Base-by-base conservation (phyloP, 2,113 vertebrate species). In the Ailurus styani region DNA sequence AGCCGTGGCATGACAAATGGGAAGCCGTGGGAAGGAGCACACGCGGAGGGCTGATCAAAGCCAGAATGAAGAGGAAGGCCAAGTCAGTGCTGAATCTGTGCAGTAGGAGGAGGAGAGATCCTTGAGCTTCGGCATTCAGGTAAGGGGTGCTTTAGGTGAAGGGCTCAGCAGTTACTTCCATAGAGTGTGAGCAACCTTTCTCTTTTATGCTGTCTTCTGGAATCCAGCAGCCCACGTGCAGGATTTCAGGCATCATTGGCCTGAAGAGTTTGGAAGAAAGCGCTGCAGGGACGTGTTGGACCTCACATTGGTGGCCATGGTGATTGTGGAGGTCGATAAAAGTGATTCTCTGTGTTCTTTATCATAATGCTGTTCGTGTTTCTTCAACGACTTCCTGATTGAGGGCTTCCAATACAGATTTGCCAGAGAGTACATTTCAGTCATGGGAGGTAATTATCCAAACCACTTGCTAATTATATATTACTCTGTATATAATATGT, bases 241-340 rank as follows among this genome's bases (percentile, higher is more conserved):
- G 8, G 27, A 47, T 20, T 60, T 7, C 34, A 13, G 1, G 25
- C 34, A 70, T 1, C 1, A 11, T 4, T 83, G 5, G 20, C 7
- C 47, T 45, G 4, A 5, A 47, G 23, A 54, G n/a, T 78, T 18
- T 0, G 4, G 34, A 81, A 47, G 25, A 37, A 34, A 34, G 2
- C 34, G 64, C 27, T 17, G 3, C 3, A 42, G 21, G 12, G 9
- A 57, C 7, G 5, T 31, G 18, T 54, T 11, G 3, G 31, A 1
- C 6, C 15, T 78, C 2, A 6, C 1, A 25, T 8, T 0, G 0
- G 10, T 75, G 25, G 8, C 12, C 60, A 6, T 2, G 10, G 34
- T 81, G 9, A 37, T 37, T 34, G 2, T 4, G 12, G n/a, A 34
- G 6, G 14, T 7, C 10, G 3, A 13, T 31, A 52, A 66, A 72